Conservation (phyloP, 2,113 vertebrate genomes). For the Puma concolor region DNA sequence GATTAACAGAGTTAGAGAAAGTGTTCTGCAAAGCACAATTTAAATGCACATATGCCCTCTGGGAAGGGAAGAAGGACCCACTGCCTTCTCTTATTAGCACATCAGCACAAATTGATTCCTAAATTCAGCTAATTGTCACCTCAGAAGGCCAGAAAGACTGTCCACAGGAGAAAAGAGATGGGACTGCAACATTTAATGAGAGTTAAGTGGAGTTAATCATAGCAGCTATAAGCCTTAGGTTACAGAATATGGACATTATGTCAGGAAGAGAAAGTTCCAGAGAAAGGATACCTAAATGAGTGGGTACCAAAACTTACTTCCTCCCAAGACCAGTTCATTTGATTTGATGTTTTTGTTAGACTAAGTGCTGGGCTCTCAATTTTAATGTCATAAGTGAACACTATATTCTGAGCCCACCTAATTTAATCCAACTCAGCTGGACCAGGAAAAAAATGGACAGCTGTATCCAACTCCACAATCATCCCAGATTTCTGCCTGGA, state of each 20-base stretch:
- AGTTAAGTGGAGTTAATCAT: background rate
- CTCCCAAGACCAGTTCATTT: background rate
- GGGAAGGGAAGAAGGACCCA: background rate
- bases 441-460: background rate
- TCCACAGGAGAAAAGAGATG: background rate
- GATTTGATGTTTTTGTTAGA: background rate
- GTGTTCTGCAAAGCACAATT: background rate
- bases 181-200: background rate
- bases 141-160: background rate
- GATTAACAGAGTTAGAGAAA: background rate
- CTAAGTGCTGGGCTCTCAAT: background rate
- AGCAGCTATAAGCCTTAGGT: background rate
- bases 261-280: background rate
- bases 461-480: background rate
- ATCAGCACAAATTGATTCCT: background rate
- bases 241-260: background rate
- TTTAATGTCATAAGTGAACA: background rate
- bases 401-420: background rate
- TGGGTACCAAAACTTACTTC: background rate
- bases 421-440: background rate
- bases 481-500: background rate
- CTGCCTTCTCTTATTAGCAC: background rate
- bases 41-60: background rate
- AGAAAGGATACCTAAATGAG: background rate
- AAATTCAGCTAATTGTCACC: constrained; percentile 27